phyloP scores from a whole-genome alignment of 2,113 vertebrate species.

The Lycocorax pyrrhopterus region DNA sequence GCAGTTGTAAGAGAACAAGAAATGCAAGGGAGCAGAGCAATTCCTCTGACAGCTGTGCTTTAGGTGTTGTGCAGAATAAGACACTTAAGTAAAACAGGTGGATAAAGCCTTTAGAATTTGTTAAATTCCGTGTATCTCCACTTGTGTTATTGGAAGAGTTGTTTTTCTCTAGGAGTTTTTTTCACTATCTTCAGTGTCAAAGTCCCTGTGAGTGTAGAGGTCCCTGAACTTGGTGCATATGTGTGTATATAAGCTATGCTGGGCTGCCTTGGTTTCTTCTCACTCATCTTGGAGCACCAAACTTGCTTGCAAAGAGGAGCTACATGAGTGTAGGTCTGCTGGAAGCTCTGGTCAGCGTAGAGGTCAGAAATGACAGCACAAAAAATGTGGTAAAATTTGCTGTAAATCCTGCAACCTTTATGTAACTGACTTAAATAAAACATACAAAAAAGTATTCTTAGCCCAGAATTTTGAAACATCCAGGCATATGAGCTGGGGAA shows the following conservation, averaged over 20 bases:
- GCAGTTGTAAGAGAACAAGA: not conserved
- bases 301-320: not conserved
- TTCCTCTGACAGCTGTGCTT: not conserved
- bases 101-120: not conserved
- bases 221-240: not conserved
- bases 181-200: not conserved
- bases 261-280: not conserved
- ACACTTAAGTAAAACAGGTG: not conserved
- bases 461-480: not conserved
- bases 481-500: not conserved
- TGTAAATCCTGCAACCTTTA: not conserved
- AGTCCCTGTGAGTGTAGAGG: not conserved
- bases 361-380: not conserved
- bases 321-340: not conserved
- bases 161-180: not conserved
- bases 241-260: not conserved
- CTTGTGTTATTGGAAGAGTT: not conserved
- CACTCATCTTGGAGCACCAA: not conserved
- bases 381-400: not conserved
- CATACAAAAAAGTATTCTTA: not conserved
- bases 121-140: not conserved
- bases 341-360: not conserved
- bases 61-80: not conserved
- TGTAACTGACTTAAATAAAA: not conserved
- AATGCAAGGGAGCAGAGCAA: not conserved